Percentiles rank a stretch among this genome's conserved stretches.
Conservation (phyloP, 2,797 vertebrate species). For the Pseudomugil tenellus region DNA sequence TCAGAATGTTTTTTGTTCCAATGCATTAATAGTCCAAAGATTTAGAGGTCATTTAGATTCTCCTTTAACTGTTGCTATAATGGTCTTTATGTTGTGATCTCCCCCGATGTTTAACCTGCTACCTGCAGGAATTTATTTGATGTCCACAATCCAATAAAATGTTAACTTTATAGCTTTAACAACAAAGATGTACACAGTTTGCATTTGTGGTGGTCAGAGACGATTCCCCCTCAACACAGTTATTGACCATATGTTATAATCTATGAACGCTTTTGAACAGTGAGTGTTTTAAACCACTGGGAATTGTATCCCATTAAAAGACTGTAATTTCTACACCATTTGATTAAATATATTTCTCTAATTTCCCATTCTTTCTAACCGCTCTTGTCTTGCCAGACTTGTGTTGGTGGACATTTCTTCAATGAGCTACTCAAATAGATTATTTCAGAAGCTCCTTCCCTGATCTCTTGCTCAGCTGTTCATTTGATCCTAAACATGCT, state of each 20-base stretch:
- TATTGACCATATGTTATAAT: background rate
- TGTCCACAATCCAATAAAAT: background rate
- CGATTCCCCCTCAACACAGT: background rate
- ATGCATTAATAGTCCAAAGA: background rate
- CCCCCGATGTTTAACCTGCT: background rate
- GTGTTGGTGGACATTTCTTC: constrained; percentile 44
- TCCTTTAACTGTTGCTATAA: background rate
- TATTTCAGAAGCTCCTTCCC: background rate
- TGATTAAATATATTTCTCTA: constrained; percentile 31
- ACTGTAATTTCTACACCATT: constrained; percentile 29
- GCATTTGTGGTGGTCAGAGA: background rate
- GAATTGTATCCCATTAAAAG: background rate
- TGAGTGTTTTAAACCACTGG: background rate
- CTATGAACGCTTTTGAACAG: background rate
- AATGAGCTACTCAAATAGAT: constrained; percentile 42
- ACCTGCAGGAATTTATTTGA: background rate
- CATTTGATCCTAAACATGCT: background rate
- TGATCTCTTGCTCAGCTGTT: background rate
- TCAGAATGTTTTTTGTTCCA: background rate
- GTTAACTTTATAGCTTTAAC: background rate
- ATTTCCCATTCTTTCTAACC: constrained; percentile 15
- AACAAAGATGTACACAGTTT: background rate
- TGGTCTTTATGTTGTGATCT: constrained; percentile 1
- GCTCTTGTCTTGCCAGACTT: constrained; percentile 2
- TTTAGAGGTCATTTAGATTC: background rate